Evolutionary conservation across 1,140 invertebrate genomes (phyloP).

Genomic region (Cryptotermes secundus): DNA sequence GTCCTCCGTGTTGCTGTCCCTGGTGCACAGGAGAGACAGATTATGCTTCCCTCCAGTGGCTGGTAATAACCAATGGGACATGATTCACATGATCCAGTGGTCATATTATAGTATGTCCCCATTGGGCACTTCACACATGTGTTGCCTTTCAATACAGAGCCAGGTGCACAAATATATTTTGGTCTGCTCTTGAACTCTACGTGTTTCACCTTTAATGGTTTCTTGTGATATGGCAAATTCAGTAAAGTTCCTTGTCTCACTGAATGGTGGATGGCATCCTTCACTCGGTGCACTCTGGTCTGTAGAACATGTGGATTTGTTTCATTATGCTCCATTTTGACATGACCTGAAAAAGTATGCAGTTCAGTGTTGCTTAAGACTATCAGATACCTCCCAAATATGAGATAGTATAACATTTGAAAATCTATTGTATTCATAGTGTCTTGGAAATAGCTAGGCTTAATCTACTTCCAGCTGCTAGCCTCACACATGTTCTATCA

Average conservation of each 20-base stretch:
- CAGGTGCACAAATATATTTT: not conserved
- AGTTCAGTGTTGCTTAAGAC: no score
- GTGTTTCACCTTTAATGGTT: not conserved
- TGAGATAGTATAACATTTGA: no score
- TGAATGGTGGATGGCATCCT: not conserved
- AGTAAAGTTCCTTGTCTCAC: not conserved
- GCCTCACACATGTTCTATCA: no score
- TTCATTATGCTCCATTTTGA: not conserved
- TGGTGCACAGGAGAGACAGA: slow-evolving; percentile 61
- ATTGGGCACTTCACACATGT: slow-evolving; percentile 59
- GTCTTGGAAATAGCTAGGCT: no score
- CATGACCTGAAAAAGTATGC: not conserved
- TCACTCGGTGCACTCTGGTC: not conserved
- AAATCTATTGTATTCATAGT: no score
- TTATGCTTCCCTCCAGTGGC: slow-evolving; percentile 53
- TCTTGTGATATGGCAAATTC: not conserved
- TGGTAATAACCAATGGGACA: slow-evolving; percentile 65
- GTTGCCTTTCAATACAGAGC: not conserved
- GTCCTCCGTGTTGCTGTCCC: slow-evolving; percentile 58
- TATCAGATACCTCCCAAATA: no score
- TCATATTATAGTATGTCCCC: slow-evolving; percentile 64
- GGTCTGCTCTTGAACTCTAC: not conserved
- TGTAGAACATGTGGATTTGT: not conserved
- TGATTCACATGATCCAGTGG: slow-evolving; percentile 53
- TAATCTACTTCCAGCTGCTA: no score